Evolutionary conservation across 2,113 vertebrate genomes (phyloP), one percentile per base, ranked within the genome.

Genomic region (Mustela nigripes): DNA sequence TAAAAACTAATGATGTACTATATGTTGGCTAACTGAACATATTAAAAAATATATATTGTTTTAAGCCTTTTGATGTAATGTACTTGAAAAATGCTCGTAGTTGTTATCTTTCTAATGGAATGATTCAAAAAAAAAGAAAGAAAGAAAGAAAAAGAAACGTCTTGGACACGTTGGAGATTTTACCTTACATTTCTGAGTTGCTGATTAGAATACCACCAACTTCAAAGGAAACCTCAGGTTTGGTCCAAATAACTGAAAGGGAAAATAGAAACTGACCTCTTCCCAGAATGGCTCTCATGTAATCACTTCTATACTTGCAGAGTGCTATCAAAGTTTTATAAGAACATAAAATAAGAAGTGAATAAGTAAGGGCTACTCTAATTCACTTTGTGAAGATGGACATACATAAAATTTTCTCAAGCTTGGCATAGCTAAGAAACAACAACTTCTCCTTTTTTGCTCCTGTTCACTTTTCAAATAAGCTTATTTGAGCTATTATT

Each of bases 191-290:
- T 28, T 92, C 71, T 81, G 39, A 82, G 62, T 87, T 58, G 26
- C 63, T 87, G 79, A 92, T 4, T 95, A 36, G 65, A 95, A 84
- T 58, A 96, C 14, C 22, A 74, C 53, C 8, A 84, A 84, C 90
- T 85, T 97, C 83, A 96, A 88, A 95, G 39, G 18, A 87, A 95
- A 73, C 5, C 3, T 67, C n/a, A 78, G 36, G 18, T n/a, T 81
- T 36, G 69, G 60, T 92, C 22, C 80, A 90, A 89, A 96, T 89
- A 90, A 7, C 69, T 71, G 39, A 11, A 89, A 96, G 60, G 79
- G 53, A 93, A 50, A 90, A 92, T 14, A 96, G 42, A 95, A 92
- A 90, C 12, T 22, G 56, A 83, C 16, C 11, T 11, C 1, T 78
- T 79, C 36, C 24, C 24, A 1, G 78, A 96, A 62, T 5, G 22